Evolutionary conservation across 2,888 invertebrate species (phyloP).

Genomic region (Yponomeuta evonymella): DNA sequence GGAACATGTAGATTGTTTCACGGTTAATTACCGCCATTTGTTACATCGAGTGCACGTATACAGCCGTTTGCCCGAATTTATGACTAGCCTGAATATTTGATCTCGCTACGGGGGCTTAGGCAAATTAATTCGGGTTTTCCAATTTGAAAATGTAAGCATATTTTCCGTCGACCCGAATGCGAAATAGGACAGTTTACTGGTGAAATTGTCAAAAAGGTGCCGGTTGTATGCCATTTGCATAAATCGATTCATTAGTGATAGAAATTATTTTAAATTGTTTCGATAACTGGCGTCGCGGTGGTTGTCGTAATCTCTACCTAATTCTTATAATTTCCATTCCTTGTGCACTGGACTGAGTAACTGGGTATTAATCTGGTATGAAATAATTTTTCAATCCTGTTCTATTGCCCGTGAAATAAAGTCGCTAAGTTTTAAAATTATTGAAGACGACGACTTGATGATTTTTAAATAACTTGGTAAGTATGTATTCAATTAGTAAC

Average conservation of each 20-base stretch:
- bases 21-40: constrained; percentile 53
- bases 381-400: constrained; percentile 40
- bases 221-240: not conserved
- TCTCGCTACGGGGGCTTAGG: constrained; percentile 4
- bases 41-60: constrained; percentile 29
- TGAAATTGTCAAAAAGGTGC: not conserved
- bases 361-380: constrained; percentile 51
- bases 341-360: constrained; percentile 46
- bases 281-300: not conserved
- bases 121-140: constrained; percentile 11
- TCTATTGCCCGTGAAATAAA: constrained; percentile 50
- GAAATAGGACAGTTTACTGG: not conserved
- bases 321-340: constrained; percentile 36
- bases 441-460: constrained; percentile 39
- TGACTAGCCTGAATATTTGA: constrained; percentile 32
- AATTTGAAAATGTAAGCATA: not conserved
- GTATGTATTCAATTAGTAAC: too few species aligned
- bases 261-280: not conserved
- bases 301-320: constrained; percentile 21
- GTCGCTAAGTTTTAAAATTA: constrained; percentile 51
- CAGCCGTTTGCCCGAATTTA: constrained; percentile 38
- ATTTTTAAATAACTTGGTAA: not conserved
- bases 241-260: not conserved
- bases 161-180: not conserved
- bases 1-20: constrained; percentile 52